Evolutionary conservation across 2,113 vertebrate genomes (phyloP).

Genomic region (Ginglymostoma cirratum): DNA sequence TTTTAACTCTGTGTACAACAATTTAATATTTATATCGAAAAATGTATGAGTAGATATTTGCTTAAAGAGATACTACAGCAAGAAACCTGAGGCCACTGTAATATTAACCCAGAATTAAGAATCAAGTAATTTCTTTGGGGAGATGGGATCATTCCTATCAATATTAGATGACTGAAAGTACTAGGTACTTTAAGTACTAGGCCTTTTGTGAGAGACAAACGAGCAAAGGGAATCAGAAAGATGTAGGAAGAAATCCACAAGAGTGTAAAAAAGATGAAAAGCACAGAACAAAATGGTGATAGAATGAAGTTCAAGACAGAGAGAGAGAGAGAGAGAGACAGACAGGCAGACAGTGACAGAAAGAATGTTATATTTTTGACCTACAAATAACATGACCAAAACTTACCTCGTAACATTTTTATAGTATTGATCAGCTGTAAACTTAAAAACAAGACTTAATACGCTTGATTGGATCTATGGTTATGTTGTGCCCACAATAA

Average conservation of each 20-base stretch:
- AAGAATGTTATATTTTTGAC: too few relatives aligned
- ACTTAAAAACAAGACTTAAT: too few relatives aligned
- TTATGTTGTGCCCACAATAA: too few relatives aligned
- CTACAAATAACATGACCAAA: too few relatives aligned
- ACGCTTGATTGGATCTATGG: too few relatives aligned
- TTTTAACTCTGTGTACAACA: too few relatives aligned
- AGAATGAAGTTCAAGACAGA: too few relatives aligned
- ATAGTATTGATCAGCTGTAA: too few relatives aligned
- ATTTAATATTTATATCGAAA: neutral
- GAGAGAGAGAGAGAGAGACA: too few relatives aligned
- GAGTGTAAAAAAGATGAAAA: neutral
- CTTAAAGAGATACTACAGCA: neutral
- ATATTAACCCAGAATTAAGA: neutral
- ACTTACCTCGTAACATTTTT: too few relatives aligned
- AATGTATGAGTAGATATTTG: neutral
- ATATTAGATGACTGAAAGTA: neutral
- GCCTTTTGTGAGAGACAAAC: neutral
- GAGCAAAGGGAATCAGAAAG: neutral
- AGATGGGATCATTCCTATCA: neutral
- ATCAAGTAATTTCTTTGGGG: neutral
- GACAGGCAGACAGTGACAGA: too few relatives aligned
- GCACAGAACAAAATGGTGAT: neutral
- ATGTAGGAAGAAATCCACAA: neutral
- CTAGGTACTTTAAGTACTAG: neutral
- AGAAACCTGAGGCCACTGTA: neutral